These are phyloP conservation scores for Acrossocheilus fasciatus DNA, from an alignment of 2,797 vertebrate genomes.

Conservation along the genomic window DNA sequence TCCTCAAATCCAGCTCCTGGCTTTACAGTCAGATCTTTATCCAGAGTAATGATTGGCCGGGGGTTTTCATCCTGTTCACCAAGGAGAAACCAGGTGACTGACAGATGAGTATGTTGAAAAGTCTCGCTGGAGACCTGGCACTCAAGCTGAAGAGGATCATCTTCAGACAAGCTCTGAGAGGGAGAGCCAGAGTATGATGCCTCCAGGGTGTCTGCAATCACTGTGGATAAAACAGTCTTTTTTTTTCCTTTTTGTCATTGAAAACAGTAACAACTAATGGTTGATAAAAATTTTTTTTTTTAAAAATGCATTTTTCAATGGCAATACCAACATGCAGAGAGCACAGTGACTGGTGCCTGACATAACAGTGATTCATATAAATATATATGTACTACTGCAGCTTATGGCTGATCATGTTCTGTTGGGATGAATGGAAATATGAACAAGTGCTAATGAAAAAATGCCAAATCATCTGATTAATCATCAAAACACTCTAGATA, in stretches of 20 bases:
- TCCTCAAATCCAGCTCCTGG: conserved; percentile 71
- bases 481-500: neutral
- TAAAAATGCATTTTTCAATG: neutral
- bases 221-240: conserved; percentile 67
- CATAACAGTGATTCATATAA: neutral
- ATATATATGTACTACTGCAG: neutral
- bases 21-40: conserved; percentile 74
- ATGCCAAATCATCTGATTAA: neutral
- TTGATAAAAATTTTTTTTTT: no score
- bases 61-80: conserved; percentile 55
- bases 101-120: conserved; percentile 89
- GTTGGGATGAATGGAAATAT: neutral
- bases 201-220: conserved; percentile 85
- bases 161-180: conserved; percentile 71
- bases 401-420: neutral
- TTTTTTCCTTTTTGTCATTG: neutral
- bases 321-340: neutral
- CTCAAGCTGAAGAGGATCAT: conserved; percentile 78
- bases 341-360: neutral
- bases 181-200: conserved; percentile 69
- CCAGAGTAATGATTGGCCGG: conserved; percentile 70
- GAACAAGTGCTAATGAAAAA: neutral
- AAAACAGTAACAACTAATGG: no score
- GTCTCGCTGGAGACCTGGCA: conserved; percentile 87
- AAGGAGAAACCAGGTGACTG: conserved; percentile 85